Base-by-base conservation (phyloP, 2,797 vertebrate species). In the Sebastes hubbsi region DNA sequence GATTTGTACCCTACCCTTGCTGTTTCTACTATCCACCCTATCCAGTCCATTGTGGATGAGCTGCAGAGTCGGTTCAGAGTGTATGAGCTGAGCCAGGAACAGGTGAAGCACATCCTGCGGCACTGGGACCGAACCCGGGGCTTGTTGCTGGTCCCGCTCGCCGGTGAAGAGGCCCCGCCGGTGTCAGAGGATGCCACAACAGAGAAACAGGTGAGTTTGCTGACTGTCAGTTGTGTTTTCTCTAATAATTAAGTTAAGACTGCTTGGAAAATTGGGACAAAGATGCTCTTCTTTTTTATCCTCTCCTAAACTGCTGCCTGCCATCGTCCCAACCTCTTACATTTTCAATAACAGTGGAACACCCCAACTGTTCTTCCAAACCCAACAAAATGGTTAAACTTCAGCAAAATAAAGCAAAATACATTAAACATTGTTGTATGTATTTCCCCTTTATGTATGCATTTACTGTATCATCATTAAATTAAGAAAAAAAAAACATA, bases 81-180 rank as follows among this genome's bases (percentile, higher is more conserved):
- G 12, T 98, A 97, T 0, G 95, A 98, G 70, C 74, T 93, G 36
- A 95, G 20, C 0, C 93, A 94, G 86, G 90, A 91, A 5, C 93
- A 94, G 0, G 66, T 99, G 1, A 13, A 76, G 0, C 92, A 90
- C 74, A 84, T 97, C 71, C 89, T 97, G 62, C 86, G 86, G 6
- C 89, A 84, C 90, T 99, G 98, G 98, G 96, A 99, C 92, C 92
- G 97, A 32, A 86, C 73, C 20, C 96, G 90, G 55, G 94, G 96
- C 12, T 2, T 89, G 0, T 71, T 96, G 65, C 38, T 94, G 59
- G 89, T 84, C 4, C 90, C 94, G 0, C 0, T 86, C 0, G 67
- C 75, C 5, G 4, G 60, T 0, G 95, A 96, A 3, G 95, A 96
- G 0, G 1, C 12, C 11, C 7, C 9, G 3, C 89, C 62, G 0